A percentile compares a stretch with the other conserved stretches of the same genome.
phyloP scores from a whole-genome alignment of 2,113 vertebrate species.

The Elgaria multicarinata region DNA sequence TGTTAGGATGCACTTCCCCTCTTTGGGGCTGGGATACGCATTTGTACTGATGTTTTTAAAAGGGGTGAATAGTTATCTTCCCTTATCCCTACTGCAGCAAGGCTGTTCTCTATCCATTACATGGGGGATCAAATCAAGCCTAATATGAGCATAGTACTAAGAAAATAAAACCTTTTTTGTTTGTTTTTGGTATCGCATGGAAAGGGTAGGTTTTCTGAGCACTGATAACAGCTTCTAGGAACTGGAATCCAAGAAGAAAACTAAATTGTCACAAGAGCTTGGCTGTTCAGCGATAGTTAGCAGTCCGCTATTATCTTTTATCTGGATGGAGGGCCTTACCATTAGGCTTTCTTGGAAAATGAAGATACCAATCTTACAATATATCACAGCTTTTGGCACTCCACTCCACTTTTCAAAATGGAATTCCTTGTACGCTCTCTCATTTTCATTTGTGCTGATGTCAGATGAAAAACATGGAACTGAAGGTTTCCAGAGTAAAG shows the following conservation, averaged over 20 bases:
- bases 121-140: not conserved
- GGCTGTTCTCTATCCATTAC: too few relatives aligned
- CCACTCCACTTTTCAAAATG: slow-evolving; percentile 45
- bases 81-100: not conserved
- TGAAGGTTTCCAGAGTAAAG: not conserved
- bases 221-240: slow-evolving; percentile 57
- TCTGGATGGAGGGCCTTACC: slow-evolving; percentile 64
- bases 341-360: slow-evolving; percentile 57
- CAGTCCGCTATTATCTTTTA: slow-evolving; percentile 60
- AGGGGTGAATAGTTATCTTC: not conserved
- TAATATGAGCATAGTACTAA: not conserved
- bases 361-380: slow-evolving; percentile 35
- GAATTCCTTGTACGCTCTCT: slow-evolving; percentile 60
- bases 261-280: slow-evolving; percentile 54
- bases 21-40: not conserved
- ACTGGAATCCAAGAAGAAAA: slow-evolving; percentile 67
- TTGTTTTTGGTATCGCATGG: too few relatives aligned
- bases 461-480: slow-evolving; percentile 46
- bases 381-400: slow-evolving; percentile 30
- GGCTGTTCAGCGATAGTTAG: slow-evolving; percentile 65
- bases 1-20: too few relatives aligned
- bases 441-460: slow-evolving; percentile 58
- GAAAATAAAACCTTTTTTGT: not conserved
- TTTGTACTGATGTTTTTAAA: not conserved
- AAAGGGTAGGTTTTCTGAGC: slow-evolving; percentile 53